These are phyloP conservation scores for Drosophila grimshawi DNA, from an alignment of 1,140 invertebrate genomes.

Conservation along the genomic window DNA sequence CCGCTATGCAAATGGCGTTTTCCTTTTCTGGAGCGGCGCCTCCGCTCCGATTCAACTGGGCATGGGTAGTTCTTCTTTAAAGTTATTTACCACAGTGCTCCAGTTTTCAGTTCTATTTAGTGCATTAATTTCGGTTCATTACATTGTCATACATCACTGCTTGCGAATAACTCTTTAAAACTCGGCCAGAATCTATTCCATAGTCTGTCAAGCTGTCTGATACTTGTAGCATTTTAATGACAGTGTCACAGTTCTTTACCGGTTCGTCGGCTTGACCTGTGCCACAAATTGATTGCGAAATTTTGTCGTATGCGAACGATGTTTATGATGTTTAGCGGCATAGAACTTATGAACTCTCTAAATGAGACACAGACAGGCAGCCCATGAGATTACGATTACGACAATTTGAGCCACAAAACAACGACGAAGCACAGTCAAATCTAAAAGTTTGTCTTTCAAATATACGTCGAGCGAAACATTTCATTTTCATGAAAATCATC, in stretches of 20 bases:
- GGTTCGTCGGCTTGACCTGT: conserved; percentile 61
- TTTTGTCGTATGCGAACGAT: conserved; percentile 34
- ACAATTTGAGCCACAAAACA: conserved; percentile 37
- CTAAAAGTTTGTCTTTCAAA: conserved; percentile 60
- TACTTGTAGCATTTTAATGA: conserved; percentile 46
- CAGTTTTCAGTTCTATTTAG: conserved; percentile 70
- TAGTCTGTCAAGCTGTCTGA: background rate
- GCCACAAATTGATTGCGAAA: conserved; percentile 75
- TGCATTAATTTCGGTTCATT: conserved; percentile 77
- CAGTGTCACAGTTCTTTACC: conserved; percentile 65
- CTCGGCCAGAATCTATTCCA: conserved; percentile 16
- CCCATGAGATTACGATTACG: conserved; percentile 12
- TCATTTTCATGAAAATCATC: conserved; percentile 75
- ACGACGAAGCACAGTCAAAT: conserved; percentile 36
- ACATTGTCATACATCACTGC: conserved; percentile 75
- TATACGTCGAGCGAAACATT: conserved; percentile 68
- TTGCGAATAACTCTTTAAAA: conserved; percentile 34
- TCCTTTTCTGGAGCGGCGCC: conserved; percentile 36
- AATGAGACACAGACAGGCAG: conserved; percentile 1
- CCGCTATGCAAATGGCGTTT: conserved; percentile 39
- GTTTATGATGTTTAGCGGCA: conserved; percentile 69
- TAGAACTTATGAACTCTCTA: conserved; percentile 48
- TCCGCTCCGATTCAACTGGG: conserved; percentile 7
- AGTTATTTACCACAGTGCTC: conserved; percentile 61
- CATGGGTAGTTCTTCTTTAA: conserved; percentile 24